Evolutionary conservation across 2,888 invertebrate genomes (phyloP).

Genomic region (Sympetrum striolatum): DNA sequence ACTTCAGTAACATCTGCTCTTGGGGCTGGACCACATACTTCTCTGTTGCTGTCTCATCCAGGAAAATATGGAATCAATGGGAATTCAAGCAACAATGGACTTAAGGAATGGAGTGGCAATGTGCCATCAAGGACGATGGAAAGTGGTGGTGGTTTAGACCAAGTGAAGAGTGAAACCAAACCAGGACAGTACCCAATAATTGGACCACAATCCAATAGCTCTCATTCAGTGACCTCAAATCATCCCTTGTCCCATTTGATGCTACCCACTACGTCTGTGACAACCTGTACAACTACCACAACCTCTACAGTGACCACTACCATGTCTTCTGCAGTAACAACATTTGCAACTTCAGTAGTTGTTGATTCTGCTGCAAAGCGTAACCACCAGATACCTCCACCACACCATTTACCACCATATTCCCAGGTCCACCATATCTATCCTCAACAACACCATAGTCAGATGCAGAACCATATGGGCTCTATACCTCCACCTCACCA

Average conservation of each 20-base stretch:
- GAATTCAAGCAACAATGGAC: neutral
- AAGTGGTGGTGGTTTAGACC: neutral
- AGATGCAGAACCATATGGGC: neutral
- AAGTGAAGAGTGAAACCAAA: constrained; percentile 6
- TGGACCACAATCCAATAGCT: neutral
- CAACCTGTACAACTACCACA: constrained; percentile 28
- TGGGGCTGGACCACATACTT: neutral
- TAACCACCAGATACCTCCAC: constrained; percentile 8
- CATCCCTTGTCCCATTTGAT: constrained; percentile 20
- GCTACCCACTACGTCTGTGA: neutral
- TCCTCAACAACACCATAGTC: neutral
- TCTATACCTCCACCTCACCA: neutral
- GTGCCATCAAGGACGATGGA: neutral
- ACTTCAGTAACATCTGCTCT: neutral
- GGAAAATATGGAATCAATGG: constrained; percentile 20
- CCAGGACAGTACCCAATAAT: neutral
- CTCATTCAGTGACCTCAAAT: neutral
- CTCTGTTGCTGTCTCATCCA: neutral
- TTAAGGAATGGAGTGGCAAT: constrained; percentile 25
- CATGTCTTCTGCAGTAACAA: neutral
- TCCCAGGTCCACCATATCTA: neutral
- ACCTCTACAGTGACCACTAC: neutral
- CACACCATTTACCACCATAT: neutral
- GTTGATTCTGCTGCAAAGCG: constrained; percentile 3
- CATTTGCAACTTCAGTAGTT: neutral